These are phyloP conservation scores for Lampropteryx suffumata DNA, from an alignment of 2,888 invertebrate genomes.

Conservation along the genomic window DNA sequence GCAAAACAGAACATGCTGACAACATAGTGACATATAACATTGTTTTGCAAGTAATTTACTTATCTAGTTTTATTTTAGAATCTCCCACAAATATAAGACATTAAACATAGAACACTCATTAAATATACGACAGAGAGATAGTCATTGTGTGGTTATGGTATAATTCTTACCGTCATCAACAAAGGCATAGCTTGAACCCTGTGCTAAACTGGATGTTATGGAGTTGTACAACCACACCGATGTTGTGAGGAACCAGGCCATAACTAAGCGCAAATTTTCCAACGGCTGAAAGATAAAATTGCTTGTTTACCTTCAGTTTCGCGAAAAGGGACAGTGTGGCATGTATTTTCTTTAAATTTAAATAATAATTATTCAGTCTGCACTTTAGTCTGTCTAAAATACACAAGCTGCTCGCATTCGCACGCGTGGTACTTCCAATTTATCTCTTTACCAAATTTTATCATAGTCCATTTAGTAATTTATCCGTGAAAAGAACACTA, in stretches of 20 bases:
- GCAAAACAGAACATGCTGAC: conserved; percentile 72
- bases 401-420: too few relatives aligned
- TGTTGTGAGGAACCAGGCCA: conserved; percentile 83
- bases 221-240: conserved; percentile 83
- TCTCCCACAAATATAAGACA: not conserved
- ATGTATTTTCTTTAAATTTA: too few relatives aligned
- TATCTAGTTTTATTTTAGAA: conserved; percentile 6
- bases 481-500: too few relatives aligned
- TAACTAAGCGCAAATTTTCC: conserved; percentile 78
- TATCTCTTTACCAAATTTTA: too few relatives aligned
- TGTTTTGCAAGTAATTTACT: conserved; percentile 7
- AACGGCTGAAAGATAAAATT: conserved; percentile 81
- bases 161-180: conserved; percentile 70
- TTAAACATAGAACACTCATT: conserved; percentile 6
- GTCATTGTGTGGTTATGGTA: not conserved
- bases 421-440: too few relatives aligned
- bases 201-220: conserved; percentile 72
- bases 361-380: too few relatives aligned
- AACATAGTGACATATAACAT: conserved; percentile 61
- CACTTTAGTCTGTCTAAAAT: too few relatives aligned
- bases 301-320: too few relatives aligned
- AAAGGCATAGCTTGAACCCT: conserved; percentile 72
- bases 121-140: conserved; percentile 7
- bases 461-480: too few relatives aligned
- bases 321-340: too few relatives aligned